phyloP scores from a whole-genome alignment of 1,140 invertebrate species.

The Ruditapes philippinarum region DNA sequence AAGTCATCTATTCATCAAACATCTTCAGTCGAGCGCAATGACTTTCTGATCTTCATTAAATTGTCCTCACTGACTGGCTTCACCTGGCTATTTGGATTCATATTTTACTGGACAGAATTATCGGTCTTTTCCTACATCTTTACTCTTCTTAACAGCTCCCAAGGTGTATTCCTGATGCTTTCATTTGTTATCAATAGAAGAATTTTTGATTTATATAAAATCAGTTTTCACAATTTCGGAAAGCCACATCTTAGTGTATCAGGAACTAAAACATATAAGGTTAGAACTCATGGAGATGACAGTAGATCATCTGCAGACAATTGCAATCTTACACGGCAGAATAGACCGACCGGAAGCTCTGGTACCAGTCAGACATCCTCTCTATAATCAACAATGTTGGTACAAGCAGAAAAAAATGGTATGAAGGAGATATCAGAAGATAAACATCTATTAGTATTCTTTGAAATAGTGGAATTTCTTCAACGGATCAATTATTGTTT shows the following conservation, averaged over 20 bases:
- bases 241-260: not conserved
- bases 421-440: too few relatives aligned
- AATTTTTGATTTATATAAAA: conserved; percentile 1
- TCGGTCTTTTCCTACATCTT: not conserved
- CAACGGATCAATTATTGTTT: too few relatives aligned
- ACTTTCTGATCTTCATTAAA: conserved; percentile 4
- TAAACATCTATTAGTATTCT: too few relatives aligned
- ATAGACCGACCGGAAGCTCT: too few relatives aligned
- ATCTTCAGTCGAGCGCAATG: conserved; percentile 18
- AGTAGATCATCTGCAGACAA: not conserved
- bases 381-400: too few relatives aligned
- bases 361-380: too few relatives aligned
- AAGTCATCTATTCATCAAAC: not conserved
- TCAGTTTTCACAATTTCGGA: not conserved
- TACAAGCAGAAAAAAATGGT: too few relatives aligned
- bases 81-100: conserved; percentile 38
- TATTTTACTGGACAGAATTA: not conserved
- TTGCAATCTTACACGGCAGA: too few relatives aligned
- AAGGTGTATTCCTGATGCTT: conserved; percentile 5
- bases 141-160: conserved; percentile 1
- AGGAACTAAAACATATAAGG: not conserved
- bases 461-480: too few relatives aligned
- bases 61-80: conserved; percentile 3
- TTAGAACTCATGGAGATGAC: not conserved
- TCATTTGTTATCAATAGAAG: conserved; percentile 12